Base-by-base conservation (phyloP, 2,888 invertebrate genomes). In the Thecophora atra region DNA sequence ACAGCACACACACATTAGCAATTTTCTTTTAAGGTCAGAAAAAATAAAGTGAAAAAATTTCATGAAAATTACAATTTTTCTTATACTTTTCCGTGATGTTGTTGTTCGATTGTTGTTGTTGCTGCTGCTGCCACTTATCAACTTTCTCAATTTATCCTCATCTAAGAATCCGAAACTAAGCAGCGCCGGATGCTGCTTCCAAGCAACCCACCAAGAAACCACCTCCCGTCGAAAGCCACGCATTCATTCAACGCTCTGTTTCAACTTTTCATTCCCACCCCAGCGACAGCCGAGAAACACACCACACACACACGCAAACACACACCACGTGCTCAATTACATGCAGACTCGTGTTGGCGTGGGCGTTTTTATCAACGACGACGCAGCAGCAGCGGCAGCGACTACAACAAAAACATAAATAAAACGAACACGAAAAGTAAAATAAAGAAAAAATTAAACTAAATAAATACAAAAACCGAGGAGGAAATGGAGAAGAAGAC, bases 61-160 rank as follows among this genome's bases (percentile, higher is more conserved):
- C 82, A 83, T 84, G 81, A 83, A 83, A 83, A 83, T 84, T 84
- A 83, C 84, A 83, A 83, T 84, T 83, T 81, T 82, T 78, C 76
- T 77, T 77, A 78, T 81, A n/a, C n/a, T 80, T 78, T 77, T 79
- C 78, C 58, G 47, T 69, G 26, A 11, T 58, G 42, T 65, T 81
- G 79, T 75, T 74, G 76, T 77, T 77, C n/a, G n/a, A 78, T 54
- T 8, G 42, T 37, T 51, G 47, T n/a, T 68, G 42, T 65, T 81
- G 78, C 74, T 75, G 76, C 76, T 77, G 78, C 56, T 8, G 60
- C 52, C 30, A 17, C 28, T 70, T 26, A 44, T 58, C 42, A 69
- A 69, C 56, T 69, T 69, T 69, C 58, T 69, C 60, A 44, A 69
- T 58, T 69, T 56, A 56, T 30, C 15, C 75, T 75, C 81, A 76